Conservation (phyloP, 2,113 vertebrate species). For the Apaloderma vittatum region DNA sequence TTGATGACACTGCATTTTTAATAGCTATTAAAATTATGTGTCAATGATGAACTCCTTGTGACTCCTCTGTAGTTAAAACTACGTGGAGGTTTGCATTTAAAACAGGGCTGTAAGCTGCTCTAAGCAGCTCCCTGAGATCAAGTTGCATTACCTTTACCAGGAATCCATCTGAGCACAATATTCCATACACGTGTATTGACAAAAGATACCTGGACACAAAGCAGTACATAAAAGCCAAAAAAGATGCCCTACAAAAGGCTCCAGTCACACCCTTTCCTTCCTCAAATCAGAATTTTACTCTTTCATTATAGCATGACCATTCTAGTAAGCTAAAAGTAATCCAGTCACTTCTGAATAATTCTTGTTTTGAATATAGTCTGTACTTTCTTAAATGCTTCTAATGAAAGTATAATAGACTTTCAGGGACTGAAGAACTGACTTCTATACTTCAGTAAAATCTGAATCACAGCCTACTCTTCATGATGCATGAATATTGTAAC, state of each 20-base stretch:
- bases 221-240: background rate
- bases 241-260: background rate
- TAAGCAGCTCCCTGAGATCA: background rate
- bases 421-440: background rate
- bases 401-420: background rate
- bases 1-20: background rate
- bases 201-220: background rate
- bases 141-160: background rate
- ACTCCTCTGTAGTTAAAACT: background rate
- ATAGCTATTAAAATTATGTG: background rate
- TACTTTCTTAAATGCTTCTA: background rate
- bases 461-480: background rate
- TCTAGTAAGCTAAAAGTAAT: background rate
- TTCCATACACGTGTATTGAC: accelerated
- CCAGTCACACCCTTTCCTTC: background rate
- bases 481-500: background rate
- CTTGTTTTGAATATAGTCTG: background rate
- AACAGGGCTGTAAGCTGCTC: background rate
- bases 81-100: background rate
- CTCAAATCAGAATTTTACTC: background rate
- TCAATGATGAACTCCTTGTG: background rate
- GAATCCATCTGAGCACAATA: background rate
- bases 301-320: background rate
- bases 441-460: background rate
- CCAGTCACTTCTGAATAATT: background rate